These are phyloP conservation scores for Porites rus DNA, from an alignment of 92 coral and sea anemone species.

Conservation along the genomic window DNA sequence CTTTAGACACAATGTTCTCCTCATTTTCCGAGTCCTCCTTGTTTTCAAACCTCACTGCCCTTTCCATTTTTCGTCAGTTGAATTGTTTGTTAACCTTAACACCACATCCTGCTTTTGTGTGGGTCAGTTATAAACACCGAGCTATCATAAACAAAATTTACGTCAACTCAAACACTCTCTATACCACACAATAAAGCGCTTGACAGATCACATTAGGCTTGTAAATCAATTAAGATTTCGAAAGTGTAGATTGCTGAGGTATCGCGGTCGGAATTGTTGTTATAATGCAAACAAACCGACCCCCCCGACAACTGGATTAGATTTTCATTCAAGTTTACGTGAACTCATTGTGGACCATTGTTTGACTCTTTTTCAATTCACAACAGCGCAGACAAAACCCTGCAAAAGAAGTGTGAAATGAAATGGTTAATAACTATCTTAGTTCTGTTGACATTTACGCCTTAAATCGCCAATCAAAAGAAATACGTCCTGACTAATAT, in stretches of 20 bases:
- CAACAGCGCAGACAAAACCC: conserved; percentile 9
- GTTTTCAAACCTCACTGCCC: conserved; percentile 68
- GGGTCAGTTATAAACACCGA: conserved; percentile 10
- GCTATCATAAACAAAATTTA: not conserved
- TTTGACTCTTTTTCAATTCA: not conserved
- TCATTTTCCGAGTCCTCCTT: conserved; percentile 51
- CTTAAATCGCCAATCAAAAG: conserved; percentile 6
- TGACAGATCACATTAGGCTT: not conserved
- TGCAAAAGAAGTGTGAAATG: conserved; percentile 9
- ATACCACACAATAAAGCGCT: not conserved
- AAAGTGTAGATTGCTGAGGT: not conserved
- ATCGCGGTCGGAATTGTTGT: not conserved
- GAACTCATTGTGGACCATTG: not conserved
- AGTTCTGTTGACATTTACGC: not conserved
- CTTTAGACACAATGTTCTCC: not conserved
- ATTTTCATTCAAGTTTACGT: not conserved
- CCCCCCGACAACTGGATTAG: not conserved
- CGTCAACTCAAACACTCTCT: not conserved
- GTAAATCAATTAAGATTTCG: conserved; percentile 5
- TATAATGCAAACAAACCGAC: conserved; percentile 1
- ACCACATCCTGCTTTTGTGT: not conserved
- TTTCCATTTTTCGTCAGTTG: conserved; percentile 27
- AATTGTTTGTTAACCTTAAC: not conserved
- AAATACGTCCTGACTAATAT: not conserved
- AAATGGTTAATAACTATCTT: not conserved